These are phyloP conservation scores for Aspiorhynchus laticeps DNA, from an alignment of 2,113 vertebrate species.

Conservation along the genomic window DNA sequence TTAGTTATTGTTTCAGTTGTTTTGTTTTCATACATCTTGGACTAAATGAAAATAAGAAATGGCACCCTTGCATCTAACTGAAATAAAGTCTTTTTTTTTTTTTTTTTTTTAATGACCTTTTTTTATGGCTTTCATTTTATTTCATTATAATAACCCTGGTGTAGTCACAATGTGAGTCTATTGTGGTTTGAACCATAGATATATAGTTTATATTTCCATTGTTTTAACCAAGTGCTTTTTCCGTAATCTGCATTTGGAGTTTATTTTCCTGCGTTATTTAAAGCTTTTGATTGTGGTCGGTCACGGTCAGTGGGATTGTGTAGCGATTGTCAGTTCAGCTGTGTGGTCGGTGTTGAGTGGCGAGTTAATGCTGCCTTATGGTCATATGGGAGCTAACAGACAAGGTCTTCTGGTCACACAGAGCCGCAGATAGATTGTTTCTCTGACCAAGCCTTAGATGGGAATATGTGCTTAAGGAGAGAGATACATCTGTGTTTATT, in stretches of 20 bases:
- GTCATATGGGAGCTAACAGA: neutral
- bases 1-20: too few relatives aligned
- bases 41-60: too few relatives aligned
- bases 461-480: neutral
- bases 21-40: too few relatives aligned
- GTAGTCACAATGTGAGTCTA: neutral
- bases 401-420: neutral
- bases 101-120: too few relatives aligned
- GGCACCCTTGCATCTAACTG: too few relatives aligned
- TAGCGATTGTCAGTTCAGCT: neutral
- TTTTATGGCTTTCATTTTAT: too few relatives aligned
- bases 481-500: conserved; percentile 9
- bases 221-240: neutral
- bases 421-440: neutral
- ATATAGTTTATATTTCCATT: neutral
- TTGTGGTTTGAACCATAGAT: neutral
- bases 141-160: too few relatives aligned
- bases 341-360: neutral
- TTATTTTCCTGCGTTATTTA: neutral
- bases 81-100: too few relatives aligned
- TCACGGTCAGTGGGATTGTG: neutral
- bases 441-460: neutral
- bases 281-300: neutral
- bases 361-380: neutral
- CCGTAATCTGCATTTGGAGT: neutral